Base-by-base conservation (phyloP, 2,113 vertebrate species). In the Lagenorhynchus albirostris region DNA sequence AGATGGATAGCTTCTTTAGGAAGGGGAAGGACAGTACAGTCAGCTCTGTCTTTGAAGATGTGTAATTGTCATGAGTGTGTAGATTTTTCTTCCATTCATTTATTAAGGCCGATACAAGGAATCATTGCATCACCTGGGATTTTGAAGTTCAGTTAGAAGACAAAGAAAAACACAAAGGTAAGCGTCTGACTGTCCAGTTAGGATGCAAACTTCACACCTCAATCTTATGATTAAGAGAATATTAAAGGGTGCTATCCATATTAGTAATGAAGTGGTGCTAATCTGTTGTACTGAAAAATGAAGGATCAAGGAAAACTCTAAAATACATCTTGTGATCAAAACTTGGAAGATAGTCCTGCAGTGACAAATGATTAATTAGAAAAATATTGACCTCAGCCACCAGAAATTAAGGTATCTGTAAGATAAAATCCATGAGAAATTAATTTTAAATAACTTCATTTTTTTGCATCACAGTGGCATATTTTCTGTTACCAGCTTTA, bases 321-420 rank as follows among this genome's bases (percentile, higher is more conserved):
- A 95, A 91, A 77, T 68, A 50, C 13, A 25, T 38, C 44, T 94
- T 80, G 20, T 86, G 82, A 89, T 55, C 36, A 73, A 88, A 96
- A 85, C 67, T 71, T 93, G 44, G 31, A 89, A 91, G n/a, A 55
- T 33, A 79, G 47, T 94, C n/a, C 26, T 68, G 31, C 12, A 67
- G 92, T 83, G 71, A 91, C 58, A 93, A 29, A 82, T 84, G 77
- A 91, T 68, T 89, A 31, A 77, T 86, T 93, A 95, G 82, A 93
- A 95, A 88, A 81, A 85, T 38, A 25, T 50, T 70, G n/a, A 86
- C 83, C 23, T 92, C 58, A 87, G 36, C 55, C 47, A 83, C 31
- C 1, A 3, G 74, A 84, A 94, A 84, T 70, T 71, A 97, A 97
- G 25, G 15, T 84, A 36, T 31, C 38, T 47, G 3, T 81, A 73